Evolutionary conservation across 2,113 vertebrate genomes (phyloP), one percentile per base, ranked within the genome.

Genomic region (Cynoglossus semilaevis): DNA sequence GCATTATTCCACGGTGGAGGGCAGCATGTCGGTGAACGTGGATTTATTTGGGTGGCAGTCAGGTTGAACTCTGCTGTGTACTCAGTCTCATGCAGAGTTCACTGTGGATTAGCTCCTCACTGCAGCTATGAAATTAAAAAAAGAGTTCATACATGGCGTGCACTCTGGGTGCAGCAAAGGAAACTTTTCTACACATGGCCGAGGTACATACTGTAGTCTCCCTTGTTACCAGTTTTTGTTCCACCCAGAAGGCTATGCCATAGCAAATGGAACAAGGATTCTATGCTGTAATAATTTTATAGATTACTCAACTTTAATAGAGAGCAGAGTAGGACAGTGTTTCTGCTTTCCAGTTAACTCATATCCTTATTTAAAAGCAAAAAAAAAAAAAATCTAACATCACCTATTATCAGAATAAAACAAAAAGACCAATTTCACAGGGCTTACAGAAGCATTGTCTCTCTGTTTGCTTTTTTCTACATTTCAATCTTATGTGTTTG

Each of bases 401-500:
- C 35, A 59, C 45, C 38, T 7, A 66, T 2, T 40, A 62, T 55
- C 61, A 64, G 76, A 67, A 64, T 46, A 65, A 67, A 51, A 68
- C 9, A 44, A 62, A 44, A 45, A 48, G 11, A 60, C 6, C 11
- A 3, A 61, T 65, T 65, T 38, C 62, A 19, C 57, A 48, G 43
- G 36, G 22, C 64, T 58, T 55, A 47, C 1, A 41, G 15, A 53
- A 18, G 3, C 15, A 10, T 12, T 16, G 19, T 22, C 22, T 51
- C 43, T 49, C 12, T 36, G 48, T 42, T 18, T 48, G 12, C 48
- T 62, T 51, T 63, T 59, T 17, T 15, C 62, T 63, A 22, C 61
- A 51, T 60, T 70, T 70, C 66, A 34, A 62, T 58, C 18, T 47
- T 18, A 46, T 34, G 58, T 74, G 57, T 69, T 80, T 67, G 54